These are phyloP conservation scores for Myoxocephalus aenaeus DNA, from an alignment of 2,797 vertebrate genomes.

Conservation along the genomic window DNA sequence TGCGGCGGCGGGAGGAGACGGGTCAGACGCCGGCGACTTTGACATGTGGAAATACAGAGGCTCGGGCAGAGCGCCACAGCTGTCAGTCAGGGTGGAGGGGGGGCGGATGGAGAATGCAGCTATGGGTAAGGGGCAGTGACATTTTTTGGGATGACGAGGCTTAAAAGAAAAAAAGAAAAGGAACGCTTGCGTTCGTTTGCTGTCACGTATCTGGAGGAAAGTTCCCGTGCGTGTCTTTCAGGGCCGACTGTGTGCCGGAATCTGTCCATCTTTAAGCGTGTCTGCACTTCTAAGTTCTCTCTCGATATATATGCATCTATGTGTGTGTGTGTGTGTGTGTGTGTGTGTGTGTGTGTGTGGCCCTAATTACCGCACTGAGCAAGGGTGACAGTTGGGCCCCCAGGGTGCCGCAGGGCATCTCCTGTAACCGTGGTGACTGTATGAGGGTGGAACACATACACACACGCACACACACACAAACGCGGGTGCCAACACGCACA, in stretches of 20 bases:
- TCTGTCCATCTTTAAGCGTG: slow-evolving; percentile 29
- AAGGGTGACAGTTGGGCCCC: slow-evolving; percentile 84
- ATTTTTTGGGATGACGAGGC: slow-evolving; percentile 14
- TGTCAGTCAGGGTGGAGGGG: slow-evolving; percentile 45
- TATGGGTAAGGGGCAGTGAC: slow-evolving; percentile 1
- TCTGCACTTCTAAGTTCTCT: neutral
- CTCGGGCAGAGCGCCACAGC: slow-evolving; percentile 32
- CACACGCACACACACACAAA: slow-evolving; percentile 16
- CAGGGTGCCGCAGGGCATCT: slow-evolving; percentile 82
- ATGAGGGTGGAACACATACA: slow-evolving; percentile 68
- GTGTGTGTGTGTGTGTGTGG: slow-evolving; percentile 40
- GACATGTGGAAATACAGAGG: slow-evolving; percentile 57
- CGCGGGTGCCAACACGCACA: slow-evolving; percentile 47
- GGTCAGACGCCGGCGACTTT: slow-evolving; percentile 59
- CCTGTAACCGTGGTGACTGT: slow-evolving; percentile 78
- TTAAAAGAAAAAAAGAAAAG: neutral
- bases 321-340: slow-evolving; percentile 19
- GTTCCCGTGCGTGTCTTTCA: slow-evolving; percentile 27
- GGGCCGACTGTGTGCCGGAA: slow-evolving; percentile 13
- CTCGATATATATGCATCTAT: slow-evolving; percentile 18
- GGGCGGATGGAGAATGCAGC: neutral
- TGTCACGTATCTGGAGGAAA: slow-evolving; percentile 29
- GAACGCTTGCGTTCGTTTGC: slow-evolving; percentile 5
- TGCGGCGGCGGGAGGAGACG: slow-evolving; percentile 44
- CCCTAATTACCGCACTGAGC: slow-evolving; percentile 83